Conservation (phyloP, 2,888 invertebrate genomes). For the Tolmerus cingulatus region DNA sequence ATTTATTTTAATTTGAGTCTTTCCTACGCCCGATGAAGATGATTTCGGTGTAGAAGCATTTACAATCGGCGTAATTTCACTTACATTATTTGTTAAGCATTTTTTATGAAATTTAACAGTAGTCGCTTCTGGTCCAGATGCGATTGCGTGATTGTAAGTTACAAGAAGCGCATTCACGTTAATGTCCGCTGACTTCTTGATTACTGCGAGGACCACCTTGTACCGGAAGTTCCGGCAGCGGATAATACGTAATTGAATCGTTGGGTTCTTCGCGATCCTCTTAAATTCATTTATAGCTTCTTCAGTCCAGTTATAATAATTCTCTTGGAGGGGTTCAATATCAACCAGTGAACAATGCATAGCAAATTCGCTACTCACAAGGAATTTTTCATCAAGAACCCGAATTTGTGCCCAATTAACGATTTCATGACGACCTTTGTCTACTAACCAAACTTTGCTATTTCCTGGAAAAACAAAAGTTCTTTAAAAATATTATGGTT, state of each 20-base stretch:
- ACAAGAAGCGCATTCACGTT: constrained; percentile 68
- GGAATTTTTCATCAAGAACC: constrained; percentile 61
- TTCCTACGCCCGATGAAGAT: background rate
- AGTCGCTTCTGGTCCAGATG: constrained; percentile 61
- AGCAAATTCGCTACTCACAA: constrained; percentile 52
- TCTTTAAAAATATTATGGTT: background rate
- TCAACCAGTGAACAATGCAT: constrained; percentile 60
- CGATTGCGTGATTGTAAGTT: constrained; percentile 63
- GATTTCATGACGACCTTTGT: constrained; percentile 69
- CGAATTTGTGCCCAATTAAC: constrained; percentile 66
- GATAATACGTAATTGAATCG: constrained; percentile 61
- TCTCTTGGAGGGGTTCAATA: constrained; percentile 61
- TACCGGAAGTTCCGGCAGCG: constrained; percentile 53
- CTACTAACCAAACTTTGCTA: constrained; percentile 61
- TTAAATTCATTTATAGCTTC: constrained; percentile 59
- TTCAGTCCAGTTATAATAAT: constrained; percentile 60
- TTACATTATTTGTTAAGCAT: background rate
- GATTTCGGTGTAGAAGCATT: constrained; percentile 48
- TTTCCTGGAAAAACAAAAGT: constrained; percentile 50
- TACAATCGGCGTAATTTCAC: background rate
- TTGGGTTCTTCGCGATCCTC: constrained; percentile 57
- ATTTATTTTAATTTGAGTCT: constrained; percentile 63
- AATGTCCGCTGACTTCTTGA: constrained; percentile 56
- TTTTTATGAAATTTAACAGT: constrained; percentile 19
- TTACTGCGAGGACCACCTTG: constrained; percentile 63